Evolutionary conservation across 2,797 vertebrate genomes (phyloP), one percentile per base, ranked within the genome.

Genomic region (Saxicola maurus): DNA sequence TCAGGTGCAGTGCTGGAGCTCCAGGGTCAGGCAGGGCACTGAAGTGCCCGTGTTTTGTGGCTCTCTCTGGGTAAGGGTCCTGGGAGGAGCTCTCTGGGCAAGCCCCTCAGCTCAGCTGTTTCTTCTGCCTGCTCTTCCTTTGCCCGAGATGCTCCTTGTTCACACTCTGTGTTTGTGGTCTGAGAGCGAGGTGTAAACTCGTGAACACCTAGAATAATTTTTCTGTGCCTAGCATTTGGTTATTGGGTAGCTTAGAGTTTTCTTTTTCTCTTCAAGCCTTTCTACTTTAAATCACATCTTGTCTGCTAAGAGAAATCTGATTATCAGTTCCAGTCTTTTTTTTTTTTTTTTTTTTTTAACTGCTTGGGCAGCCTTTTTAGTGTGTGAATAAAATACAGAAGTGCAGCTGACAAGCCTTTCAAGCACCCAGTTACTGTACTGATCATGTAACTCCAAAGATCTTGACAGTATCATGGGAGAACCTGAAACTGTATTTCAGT

Each of bases 401-500:
- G 51, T 56, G 31, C 40, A 78, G 60, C 49, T 79, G 77, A 35
- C 77, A 79, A 55, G 48, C 13, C n/a, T 84, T 76, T 71, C 48
- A 64, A 88, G 80, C 67, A 65, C 13, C 1, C 56, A 80, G n/a
- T 90, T 88, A 53, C 10, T 78, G 38, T 87, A 81, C 15, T 69
- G 82, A 85, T 60, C 48, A 10, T 33, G 17, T 74, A 79, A 86
- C 71, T 92, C 88, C 25, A 55, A 40, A 68, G 45, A 31, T 60
- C 76, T 86, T 91, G 89, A 75, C 66, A 57, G 42, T 82, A 33
- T 87, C 56, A 4, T 56, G 76, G 62, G 77, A 83, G 71, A 91
- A 86, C 43, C 64, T 72, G 82, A 60, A 91, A 86, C 60, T 74
- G 13, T 51, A 51, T 87, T 91, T 91, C 80, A 65, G 59, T 83